Evolutionary conservation across 2,888 invertebrate species (phyloP), one percentile per base, ranked within the genome.

Genomic region (Ichneumon xanthorius): DNA sequence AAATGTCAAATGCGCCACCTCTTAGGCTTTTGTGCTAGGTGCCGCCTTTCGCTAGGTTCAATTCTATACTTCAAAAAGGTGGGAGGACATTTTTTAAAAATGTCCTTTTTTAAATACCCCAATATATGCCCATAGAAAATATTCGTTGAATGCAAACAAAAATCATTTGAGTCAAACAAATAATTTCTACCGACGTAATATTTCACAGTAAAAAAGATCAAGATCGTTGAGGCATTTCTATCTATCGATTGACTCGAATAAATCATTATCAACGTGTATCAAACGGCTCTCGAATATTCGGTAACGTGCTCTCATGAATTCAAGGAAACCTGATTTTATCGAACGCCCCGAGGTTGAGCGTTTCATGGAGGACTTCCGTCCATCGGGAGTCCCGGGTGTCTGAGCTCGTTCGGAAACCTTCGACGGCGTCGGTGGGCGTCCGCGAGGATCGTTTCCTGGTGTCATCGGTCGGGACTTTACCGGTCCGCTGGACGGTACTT

Each of bases 261-360:
- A n/a, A 77, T 77, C 11, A 7, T 11, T 30, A 19, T 58, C 9
- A 58, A 26, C 26, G 55, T 58, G 19, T 55, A 55, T 30, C 19
- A 22, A 48, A 45, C 26, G 75, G 22, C 45, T 19, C 22, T 0
- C 14, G 40, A 37, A 40, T 11, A 22, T 40, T 67, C n/a, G n/a
- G 55, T 65, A 77, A 37, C 14, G 48, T 45, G 40, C 65, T 79
- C 48, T 70, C 58, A 58, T 76, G 4, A 58, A 75, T 79, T 55
- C 37, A 82, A 71, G 65, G 11, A 76, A 87, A 88, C 88, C 88
- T 88, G 87, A 87, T 88, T 88, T 86, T 11, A 88, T 87, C 16
- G 87, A 86, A 26, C 85, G 85, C 55, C 85, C 85, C 11, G 87
- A 87, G 14, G 85, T 53, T 9, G 87, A 88, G 11, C 86, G 82